These are phyloP conservation scores for Malacoraja senta DNA, from an alignment of 2,797 vertebrate species.

Conservation along the genomic window DNA sequence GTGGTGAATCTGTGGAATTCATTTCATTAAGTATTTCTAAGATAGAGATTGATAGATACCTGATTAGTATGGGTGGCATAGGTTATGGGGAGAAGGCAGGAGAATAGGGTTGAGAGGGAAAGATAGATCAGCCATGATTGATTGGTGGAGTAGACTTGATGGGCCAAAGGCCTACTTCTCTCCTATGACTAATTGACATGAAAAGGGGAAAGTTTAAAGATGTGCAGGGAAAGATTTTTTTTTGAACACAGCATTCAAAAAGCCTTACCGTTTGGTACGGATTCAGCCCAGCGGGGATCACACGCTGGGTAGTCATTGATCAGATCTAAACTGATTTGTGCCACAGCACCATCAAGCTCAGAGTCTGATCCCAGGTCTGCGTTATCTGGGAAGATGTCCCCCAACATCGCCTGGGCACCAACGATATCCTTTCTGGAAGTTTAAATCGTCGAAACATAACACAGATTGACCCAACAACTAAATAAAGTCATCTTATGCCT, in stretches of 20 bases:
- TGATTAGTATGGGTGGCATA: too few relatives aligned
- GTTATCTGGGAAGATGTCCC: constrained; percentile 70
- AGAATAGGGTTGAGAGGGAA: too few relatives aligned
- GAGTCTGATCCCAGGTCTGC: constrained; percentile 55
- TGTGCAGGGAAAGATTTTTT: too few relatives aligned
- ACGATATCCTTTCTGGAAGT: constrained; percentile 55
- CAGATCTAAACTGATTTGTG: constrained; percentile 78
- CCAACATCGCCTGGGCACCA: constrained; percentile 70
- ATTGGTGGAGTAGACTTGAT: too few relatives aligned
- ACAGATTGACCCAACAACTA: not conserved
- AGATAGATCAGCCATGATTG: too few relatives aligned
- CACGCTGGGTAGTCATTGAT: constrained; percentile 90
- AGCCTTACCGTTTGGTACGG: constrained; percentile 80
- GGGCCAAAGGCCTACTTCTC: too few relatives aligned
- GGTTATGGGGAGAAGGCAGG: too few relatives aligned
- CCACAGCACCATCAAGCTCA: constrained; percentile 75
- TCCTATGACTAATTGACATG: too few relatives aligned
- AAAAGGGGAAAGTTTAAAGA: too few relatives aligned
- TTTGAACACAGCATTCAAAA: not conserved
- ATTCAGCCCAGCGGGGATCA: constrained; percentile 93
- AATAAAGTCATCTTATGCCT: not conserved
- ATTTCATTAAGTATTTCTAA: too few relatives aligned
- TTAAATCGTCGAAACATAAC: not conserved
- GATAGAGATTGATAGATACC: too few relatives aligned
- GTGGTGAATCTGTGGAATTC: too few relatives aligned